Evolutionary conservation across 1,140 invertebrate genomes (phyloP), one percentile per base, ranked within the genome.

Genomic region (Anoplolepis gracilipes): DNA sequence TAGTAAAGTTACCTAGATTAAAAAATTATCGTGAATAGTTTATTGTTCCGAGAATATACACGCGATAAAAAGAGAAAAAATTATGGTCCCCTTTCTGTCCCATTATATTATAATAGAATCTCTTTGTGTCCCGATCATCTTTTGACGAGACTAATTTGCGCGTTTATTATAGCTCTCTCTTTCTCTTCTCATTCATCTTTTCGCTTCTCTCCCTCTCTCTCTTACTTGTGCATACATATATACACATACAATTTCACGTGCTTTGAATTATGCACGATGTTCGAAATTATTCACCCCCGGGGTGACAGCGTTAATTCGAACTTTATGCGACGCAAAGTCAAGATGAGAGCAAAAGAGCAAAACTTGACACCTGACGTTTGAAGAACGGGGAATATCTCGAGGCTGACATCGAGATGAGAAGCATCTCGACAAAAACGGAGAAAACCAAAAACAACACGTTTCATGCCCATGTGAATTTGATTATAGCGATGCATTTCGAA

Each of bases 281-380:
- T 67, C 33, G 72, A 77, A 77, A 78, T 75, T 84, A 84, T 76
- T 64, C 55, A 86, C 79, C 62, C 46, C 61, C 25, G 72, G 81
- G 90, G 88, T 90, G 88, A 90, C 88, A 90, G 81, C 87, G 88
- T 88, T 90, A 91, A 90, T 87, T 90, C 59, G 88, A 77, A 81
- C 82, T 82, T 88, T 57, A 64, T 61, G 85, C 42, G 42, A 55
- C 46, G 25, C 36, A 7, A 55, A 22, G 57, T 28, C 6, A 13
- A 57, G 4, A 36, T 42, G 42, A 49, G 72, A 57, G 13, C 55
- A 67, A 49, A 55, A 81, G 39, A 78, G 61, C 22, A 19, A 28
- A 78, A 53, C 64, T 64, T 30, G 28, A 4, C 36, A 53, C 11
- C 73, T 85, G 75, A 88, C 61, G 46, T 85, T 85, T 84, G 46